A percentile compares a stretch with the other conserved stretches of the same genome.
Evolutionary conservation across 1,140 invertebrate species (phyloP).

Genomic region (Harlomillsia oculata): DNA sequence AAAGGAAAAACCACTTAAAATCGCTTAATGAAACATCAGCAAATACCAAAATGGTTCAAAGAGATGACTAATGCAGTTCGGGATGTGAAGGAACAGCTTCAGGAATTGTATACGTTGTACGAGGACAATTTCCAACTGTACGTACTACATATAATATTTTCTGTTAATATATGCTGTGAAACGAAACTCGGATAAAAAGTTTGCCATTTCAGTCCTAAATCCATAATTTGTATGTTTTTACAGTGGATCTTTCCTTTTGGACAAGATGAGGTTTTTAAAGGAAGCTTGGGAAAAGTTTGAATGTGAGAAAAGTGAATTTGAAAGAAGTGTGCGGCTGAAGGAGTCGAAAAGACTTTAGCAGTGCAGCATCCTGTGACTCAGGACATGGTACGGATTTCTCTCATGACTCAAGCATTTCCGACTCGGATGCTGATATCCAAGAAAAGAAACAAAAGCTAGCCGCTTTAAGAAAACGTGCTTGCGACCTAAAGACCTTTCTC

Average conservation of each 20-base stretch:
- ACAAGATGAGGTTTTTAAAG: constrained; percentile 33
- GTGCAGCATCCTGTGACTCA: constrained; percentile 32
- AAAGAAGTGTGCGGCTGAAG: constrained; percentile 23
- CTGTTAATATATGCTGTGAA: too few species aligned
- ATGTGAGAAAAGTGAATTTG: constrained; percentile 31
- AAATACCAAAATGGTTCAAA: constrained; percentile 27
- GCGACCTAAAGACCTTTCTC: constrained; percentile 30
- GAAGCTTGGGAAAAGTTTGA: constrained; percentile 36
- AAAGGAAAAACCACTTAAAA: constrained; percentile 27
- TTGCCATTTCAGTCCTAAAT: too few species aligned
- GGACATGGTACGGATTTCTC: constrained; percentile 35
- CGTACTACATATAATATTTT: constrained; percentile 9
- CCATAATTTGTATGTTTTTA: too few species aligned
- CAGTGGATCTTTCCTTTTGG: constrained; percentile 32
- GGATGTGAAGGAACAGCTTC: constrained; percentile 30
- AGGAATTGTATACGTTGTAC: constrained; percentile 32
- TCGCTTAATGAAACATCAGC: constrained; percentile 31
- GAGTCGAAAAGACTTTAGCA: constrained; percentile 29
- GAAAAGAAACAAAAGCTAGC: constrained; percentile 27
- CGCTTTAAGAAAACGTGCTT: constrained; percentile 28
- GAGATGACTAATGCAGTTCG: constrained; percentile 20
- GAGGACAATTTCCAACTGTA: constrained; percentile 36
- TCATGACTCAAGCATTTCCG: constrained; percentile 34
- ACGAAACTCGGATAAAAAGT: too few species aligned
- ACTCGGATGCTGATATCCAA: constrained; percentile 33